Conservation (phyloP, 1,140 invertebrate species). For the Microvelia longipes region DNA sequence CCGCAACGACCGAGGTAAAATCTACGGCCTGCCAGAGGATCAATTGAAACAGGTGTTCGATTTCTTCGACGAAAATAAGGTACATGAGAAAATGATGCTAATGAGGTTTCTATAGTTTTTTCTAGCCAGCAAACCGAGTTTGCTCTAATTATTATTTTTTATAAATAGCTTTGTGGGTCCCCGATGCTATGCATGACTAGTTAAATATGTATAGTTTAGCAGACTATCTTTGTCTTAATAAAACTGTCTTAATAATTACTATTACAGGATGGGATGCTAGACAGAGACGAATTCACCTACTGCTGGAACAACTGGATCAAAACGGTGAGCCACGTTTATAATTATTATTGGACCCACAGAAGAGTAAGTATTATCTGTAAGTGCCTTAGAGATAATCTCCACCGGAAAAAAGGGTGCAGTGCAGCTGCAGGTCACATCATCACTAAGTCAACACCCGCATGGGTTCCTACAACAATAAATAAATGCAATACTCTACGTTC, state of each 20-base stretch:
- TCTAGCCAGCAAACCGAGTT: not conserved
- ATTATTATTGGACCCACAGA: too few species aligned
- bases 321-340: conserved; percentile 38
- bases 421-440: too few species aligned
- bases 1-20: conserved; percentile 66
- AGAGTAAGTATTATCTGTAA: too few species aligned
- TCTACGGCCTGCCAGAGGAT: conserved; percentile 58
- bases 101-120: conserved; percentile 5
- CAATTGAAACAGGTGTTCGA: conserved; percentile 42
- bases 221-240: too few species aligned
- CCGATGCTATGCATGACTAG: not conserved
- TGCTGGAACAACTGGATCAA: conserved; percentile 72
- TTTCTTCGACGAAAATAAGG: conserved; percentile 27
- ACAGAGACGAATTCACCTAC: conserved; percentile 60
- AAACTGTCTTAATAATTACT: too few species aligned
- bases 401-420: too few species aligned
- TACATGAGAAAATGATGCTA: conserved; percentile 21
- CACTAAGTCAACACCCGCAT: too few species aligned
- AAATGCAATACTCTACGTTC: too few species aligned
- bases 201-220: not conserved
- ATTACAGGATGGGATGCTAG: conserved; percentile 55
- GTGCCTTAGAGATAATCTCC: too few species aligned
- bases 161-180: not conserved
- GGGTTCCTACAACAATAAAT: too few species aligned
- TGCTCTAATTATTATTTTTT: not conserved